Percentiles rank a stretch among this genome's conserved stretches.
These are phyloP conservation scores for Silurus asotus DNA, from an alignment of 2,113 vertebrate species.

Conservation along the genomic window DNA sequence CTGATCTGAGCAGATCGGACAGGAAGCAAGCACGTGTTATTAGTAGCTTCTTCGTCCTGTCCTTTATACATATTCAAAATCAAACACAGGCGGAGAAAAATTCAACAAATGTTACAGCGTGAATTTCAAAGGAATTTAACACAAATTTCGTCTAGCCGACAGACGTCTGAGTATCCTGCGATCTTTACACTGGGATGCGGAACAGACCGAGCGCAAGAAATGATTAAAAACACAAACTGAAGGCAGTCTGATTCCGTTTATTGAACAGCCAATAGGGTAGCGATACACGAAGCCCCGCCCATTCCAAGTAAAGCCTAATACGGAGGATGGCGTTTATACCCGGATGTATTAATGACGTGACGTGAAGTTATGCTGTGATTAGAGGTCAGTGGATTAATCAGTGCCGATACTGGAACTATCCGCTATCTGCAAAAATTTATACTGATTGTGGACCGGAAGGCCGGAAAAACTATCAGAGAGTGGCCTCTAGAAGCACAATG, in stretches of 20 bases:
- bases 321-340: background rate
- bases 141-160: background rate
- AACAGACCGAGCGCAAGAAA: background rate
- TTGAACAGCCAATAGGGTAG: background rate
- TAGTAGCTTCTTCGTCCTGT: background rate
- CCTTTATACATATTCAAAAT: background rate
- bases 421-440: no score
- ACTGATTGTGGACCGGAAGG: no score
- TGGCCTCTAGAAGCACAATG: no score
- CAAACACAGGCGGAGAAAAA: background rate
- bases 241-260: background rate
- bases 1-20: no score
- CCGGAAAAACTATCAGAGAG: no score
- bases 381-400: no score
- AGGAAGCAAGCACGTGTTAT: background rate
- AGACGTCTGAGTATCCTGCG: background rate
- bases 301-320: background rate
- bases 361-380: no score
- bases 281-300: background rate
- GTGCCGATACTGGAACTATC: no score
- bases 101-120: background rate
- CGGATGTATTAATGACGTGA: no score
- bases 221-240: background rate
- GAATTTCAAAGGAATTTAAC: background rate
- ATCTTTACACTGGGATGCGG: background rate